phyloP scores from a whole-genome alignment of 2,888 invertebrate species.

The Tanypteryx hageni region DNA sequence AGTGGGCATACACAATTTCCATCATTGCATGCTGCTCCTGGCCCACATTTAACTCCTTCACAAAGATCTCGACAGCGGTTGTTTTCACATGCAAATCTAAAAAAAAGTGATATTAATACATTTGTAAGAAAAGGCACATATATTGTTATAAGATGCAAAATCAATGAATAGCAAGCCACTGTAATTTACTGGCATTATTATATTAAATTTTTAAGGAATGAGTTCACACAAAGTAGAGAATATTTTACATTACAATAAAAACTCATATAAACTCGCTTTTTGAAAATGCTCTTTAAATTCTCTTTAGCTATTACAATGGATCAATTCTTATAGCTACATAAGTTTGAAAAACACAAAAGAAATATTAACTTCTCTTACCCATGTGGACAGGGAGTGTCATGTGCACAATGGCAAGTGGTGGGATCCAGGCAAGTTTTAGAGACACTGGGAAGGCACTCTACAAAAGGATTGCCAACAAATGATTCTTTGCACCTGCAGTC shows the following conservation, averaged over 20 bases:
- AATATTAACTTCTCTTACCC: slow-evolving; percentile 74
- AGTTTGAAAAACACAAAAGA: not conserved
- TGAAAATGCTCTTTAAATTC: too few species aligned
- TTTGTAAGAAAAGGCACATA: not conserved
- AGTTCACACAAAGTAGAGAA: too few species aligned
- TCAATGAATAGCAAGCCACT: not conserved
- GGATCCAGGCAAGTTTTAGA: slow-evolving; percentile 82
- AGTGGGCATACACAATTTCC: slow-evolving; percentile 89
- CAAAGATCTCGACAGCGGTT: slow-evolving; percentile 88
- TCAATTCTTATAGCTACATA: too few species aligned
- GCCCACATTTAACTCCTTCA: slow-evolving; percentile 86
- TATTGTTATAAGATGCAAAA: not conserved
- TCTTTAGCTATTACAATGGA: too few species aligned
- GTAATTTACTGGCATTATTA: too few species aligned
- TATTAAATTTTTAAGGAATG: too few species aligned
- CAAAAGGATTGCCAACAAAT: slow-evolving; percentile 91
- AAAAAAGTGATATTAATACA: not conserved
- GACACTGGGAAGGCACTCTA: slow-evolving; percentile 85
- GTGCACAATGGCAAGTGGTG: slow-evolving; percentile 83
- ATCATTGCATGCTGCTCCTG: slow-evolving; percentile 87
- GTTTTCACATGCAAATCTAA: slow-evolving; percentile 81
- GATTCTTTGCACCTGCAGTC: slow-evolving; percentile 93
- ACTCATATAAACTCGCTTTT: too few species aligned
- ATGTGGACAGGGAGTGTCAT: slow-evolving; percentile 84
- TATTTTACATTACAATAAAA: too few species aligned